Conservation (phyloP, 1,140 invertebrate genomes). For the Gryon sp. region DNA sequence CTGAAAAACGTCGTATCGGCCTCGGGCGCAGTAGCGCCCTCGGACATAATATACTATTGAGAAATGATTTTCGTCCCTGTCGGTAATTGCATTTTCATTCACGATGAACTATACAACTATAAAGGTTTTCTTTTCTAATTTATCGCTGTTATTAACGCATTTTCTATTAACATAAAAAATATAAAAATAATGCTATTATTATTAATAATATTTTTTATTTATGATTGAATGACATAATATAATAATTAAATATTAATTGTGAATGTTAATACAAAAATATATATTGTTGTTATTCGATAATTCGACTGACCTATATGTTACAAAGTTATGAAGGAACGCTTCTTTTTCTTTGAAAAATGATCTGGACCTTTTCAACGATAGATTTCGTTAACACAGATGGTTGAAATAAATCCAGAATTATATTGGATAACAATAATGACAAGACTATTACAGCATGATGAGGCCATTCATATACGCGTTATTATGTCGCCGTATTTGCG, state of each 20-base stretch:
- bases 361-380: constrained; percentile 29
- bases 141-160: constrained; percentile 23
- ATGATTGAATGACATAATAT: no score
- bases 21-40: no score
- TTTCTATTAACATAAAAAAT: no score
- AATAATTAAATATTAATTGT: constrained; percentile 7
- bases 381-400: constrained; percentile 45
- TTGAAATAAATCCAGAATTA: constrained; percentile 56
- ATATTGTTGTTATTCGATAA: not conserved
- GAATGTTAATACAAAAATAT: constrained; percentile 2
- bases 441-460: constrained; percentile 36
- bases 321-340: no score
- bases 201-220: no score
- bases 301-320: constrained; percentile 44
- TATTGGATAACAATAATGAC: constrained; percentile 61
- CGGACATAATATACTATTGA: no score
- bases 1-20: no score
- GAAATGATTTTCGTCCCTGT: no score
- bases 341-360: no score
- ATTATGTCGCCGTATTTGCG: constrained; percentile 40
- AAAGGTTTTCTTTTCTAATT: no score
- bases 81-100: constrained; percentile 49
- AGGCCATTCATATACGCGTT: constrained; percentile 52
- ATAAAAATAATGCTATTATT: no score
- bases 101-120: constrained; percentile 18